Percentiles rank a stretch among this genome's conserved stretches.
These are phyloP conservation scores for Aspiorhynchus laticeps DNA, from an alignment of 2,113 vertebrate genomes.

Conservation along the genomic window DNA sequence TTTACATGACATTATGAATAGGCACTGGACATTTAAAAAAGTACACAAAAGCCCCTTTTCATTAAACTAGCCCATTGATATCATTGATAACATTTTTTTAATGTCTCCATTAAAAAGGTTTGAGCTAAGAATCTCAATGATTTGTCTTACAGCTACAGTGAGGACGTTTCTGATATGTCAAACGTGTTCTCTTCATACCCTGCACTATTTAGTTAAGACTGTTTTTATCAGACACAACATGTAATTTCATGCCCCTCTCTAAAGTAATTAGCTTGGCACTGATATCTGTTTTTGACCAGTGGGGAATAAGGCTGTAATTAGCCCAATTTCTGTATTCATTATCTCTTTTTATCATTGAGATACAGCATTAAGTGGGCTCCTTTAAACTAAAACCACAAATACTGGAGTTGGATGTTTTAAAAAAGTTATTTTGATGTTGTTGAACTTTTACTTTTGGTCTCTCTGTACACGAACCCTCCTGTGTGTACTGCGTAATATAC, in stretches of 20 bases:
- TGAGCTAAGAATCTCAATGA: neutral
- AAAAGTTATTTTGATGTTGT: conserved; percentile 17
- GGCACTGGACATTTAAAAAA: neutral
- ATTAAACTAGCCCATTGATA: neutral
- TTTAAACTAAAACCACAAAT: conserved; percentile 48
- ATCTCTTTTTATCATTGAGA: conserved; percentile 65
- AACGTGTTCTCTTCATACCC: conserved; percentile 1
- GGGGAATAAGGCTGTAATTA: conserved; percentile 74
- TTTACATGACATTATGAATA: neutral
- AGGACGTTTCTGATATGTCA: neutral
- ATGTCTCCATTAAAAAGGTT: neutral
- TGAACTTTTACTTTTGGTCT: conserved; percentile 12
- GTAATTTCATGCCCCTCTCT: conserved; percentile 63
- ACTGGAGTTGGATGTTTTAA: neutral
- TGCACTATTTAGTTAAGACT: conserved; percentile 30
- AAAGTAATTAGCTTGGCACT: conserved; percentile 70
- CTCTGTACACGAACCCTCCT: neutral
- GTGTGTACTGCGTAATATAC: neutral
- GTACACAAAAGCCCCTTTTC: neutral
- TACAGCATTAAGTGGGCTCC: conserved; percentile 54
- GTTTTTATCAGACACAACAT: conserved; percentile 61
- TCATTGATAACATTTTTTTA: neutral
- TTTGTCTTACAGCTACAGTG: neutral
- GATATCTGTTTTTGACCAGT: conserved; percentile 70
- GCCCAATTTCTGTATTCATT: conserved; percentile 70